Base-by-base conservation (phyloP, 2,113 vertebrate species). In the Marmota monax region DNA sequence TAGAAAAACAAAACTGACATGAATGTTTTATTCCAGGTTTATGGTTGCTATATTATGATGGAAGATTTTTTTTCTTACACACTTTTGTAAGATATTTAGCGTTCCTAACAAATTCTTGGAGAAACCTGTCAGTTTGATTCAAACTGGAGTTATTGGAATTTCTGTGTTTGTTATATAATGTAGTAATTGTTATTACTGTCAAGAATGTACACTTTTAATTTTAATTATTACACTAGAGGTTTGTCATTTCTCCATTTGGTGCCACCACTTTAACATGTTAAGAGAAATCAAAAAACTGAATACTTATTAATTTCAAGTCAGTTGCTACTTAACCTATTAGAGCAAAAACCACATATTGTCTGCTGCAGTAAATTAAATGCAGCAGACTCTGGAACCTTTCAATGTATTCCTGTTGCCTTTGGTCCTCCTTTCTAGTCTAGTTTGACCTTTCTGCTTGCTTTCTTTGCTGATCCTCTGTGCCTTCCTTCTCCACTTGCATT, bases 121-220 rank as follows among this genome's bases (percentile, higher is more conserved):
- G 89, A 96, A 95, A 83, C 72, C 92, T 97, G 96, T 97, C 97
- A 97, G 70, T 97, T 97, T 98, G 96, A 98, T 90, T 96, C 94
- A 95, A 97, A 97, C 97, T 97, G 94, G 80, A 97, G 53, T 80
- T 97, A 97, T 97, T 98, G 72, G 80, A 89, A 94, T 13, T 88
- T 96, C 86, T 92, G 20, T 70, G 39, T 94, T 96, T 85, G 63
- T 96, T 96, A 92, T 12, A 82, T 96, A 96, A 97, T 53, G 42
- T 56, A 74, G 8, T 16, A 74, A 79, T 72, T 83, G 13, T 84
- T 92, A 82, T 32, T 84, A 96, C 56, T 80, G 84, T 73, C 87
- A 90, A 42, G 25, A 78, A 77, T 87, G 87, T 42, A 65, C 23
- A 7, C 13, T 83, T 87, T 85, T 77, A 72, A 34, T 67, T 89